Conservation (phyloP, 2,113 vertebrate genomes). For the Delphinus delphis region DNA sequence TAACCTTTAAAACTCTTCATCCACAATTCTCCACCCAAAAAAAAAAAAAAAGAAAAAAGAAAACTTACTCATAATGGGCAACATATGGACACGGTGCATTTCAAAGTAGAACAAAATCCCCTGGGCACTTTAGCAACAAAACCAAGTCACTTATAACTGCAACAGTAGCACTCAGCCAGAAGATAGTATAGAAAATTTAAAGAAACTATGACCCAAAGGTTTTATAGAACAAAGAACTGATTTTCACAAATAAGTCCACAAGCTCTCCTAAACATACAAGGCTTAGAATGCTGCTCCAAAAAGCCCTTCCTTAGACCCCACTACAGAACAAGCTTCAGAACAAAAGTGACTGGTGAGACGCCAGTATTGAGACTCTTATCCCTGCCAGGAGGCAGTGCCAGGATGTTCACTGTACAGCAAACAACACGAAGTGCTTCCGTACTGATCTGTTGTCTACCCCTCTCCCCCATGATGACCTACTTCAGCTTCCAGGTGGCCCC, state of each 20-base stretch:
- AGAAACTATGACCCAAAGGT: background rate
- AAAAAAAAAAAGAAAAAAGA: no score
- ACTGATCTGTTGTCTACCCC: background rate
- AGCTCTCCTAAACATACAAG: background rate
- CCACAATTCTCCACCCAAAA: background rate
- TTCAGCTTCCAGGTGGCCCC: background rate
- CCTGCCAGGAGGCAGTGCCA: background rate
- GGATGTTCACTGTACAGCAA: no score
- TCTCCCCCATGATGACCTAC: background rate
- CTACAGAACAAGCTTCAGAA: background rate
- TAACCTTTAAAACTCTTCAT: background rate
- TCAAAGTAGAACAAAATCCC: background rate
- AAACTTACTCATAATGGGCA: background rate
- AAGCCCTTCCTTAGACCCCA: background rate
- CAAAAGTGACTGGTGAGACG: background rate
- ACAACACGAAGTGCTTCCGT: background rate
- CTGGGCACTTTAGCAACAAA: background rate
- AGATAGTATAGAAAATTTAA: background rate
- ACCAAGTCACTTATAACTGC: background rate
- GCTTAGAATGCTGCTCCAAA: background rate
- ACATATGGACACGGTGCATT: background rate
- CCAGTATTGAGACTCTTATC: background rate
- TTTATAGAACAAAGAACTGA: background rate
- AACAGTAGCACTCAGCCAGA: background rate
- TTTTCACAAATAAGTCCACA: background rate